These are phyloP conservation scores for Chironex yamaguchii DNA, from an alignment of 30 jellyfish, hydroid and myxozoan genomes.

Conservation along the genomic window DNA sequence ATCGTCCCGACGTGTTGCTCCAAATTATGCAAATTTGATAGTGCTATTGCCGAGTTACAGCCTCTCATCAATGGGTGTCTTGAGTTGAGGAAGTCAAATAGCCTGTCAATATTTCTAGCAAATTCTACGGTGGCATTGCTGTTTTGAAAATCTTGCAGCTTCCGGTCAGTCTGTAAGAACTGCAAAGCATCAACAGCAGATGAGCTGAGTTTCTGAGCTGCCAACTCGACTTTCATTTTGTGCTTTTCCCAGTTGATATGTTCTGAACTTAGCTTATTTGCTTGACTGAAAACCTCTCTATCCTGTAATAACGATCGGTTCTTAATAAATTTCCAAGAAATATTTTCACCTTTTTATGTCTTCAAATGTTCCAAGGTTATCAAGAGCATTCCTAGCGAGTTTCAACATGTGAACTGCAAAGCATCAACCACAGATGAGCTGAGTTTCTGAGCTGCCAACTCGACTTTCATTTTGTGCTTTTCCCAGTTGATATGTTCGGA, in stretches of 20 bases:
- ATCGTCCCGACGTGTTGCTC: no score
- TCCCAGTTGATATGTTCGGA: slow-evolving; percentile 53
- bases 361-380: no score
- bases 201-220: slow-evolving; percentile 51
- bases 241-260: slow-evolving; percentile 68
- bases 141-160: no score
- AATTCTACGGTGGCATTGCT: slow-evolving; percentile 30
- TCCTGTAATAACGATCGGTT: slow-evolving; percentile 4
- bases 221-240: slow-evolving; percentile 47
- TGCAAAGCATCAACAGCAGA: slow-evolving; percentile 63
- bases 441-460: slow-evolving; percentile 49
- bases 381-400: no score
- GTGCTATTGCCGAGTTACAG: slow-evolving; percentile 20
- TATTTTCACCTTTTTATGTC: no score
- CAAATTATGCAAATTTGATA: background rate
- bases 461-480: slow-evolving; percentile 59
- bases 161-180: no score
- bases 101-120: slow-evolving; percentile 1
- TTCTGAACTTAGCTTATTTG: slow-evolving; percentile 12
- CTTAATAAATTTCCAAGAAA: slow-evolving; percentile 14
- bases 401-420: no score
- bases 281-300: slow-evolving; percentile 16
- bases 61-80: slow-evolving; percentile 37
- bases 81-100: slow-evolving; percentile 31
- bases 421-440: slow-evolving; percentile 59